These are phyloP conservation scores for Patella ulyssiponensis DNA, from an alignment of 2,888 invertebrate genomes.

Conservation along the genomic window DNA sequence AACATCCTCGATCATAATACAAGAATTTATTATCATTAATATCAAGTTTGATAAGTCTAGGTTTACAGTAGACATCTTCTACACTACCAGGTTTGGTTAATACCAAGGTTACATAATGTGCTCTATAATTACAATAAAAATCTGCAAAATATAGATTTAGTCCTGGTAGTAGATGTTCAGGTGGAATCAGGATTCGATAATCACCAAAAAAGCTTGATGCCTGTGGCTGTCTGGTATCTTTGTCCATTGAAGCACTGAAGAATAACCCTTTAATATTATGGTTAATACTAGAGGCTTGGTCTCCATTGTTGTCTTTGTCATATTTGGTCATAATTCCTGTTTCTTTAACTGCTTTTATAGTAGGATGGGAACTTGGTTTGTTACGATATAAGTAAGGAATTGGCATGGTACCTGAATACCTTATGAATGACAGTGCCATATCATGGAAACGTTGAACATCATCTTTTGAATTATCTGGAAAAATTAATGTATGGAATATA, in stretches of 20 bases:
- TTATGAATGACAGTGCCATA: too few relatives aligned
- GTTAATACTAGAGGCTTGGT: conserved; percentile 19
- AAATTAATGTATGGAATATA: too few relatives aligned
- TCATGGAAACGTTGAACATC: too few relatives aligned
- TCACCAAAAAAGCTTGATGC: conserved; percentile 39
- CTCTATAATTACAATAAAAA: conserved; percentile 67
- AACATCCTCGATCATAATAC: background rate
- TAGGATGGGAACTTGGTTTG: conserved; percentile 8
- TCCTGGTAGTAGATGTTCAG: conserved; percentile 20
- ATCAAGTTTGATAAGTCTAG: conserved; percentile 28
- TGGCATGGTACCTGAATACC: background rate
- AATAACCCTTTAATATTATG: conserved; percentile 19
- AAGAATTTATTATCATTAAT: conserved; percentile 34
- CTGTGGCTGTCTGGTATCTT: conserved; percentile 37
- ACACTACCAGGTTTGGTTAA: conserved; percentile 31
- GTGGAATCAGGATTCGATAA: conserved; percentile 33
- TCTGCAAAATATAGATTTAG: conserved; percentile 66
- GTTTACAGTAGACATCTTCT: conserved; percentile 31
- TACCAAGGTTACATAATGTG: conserved; percentile 67
- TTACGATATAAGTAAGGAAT: conserved; percentile 18
- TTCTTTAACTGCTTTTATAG: background rate
- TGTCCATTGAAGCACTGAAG: conserved; percentile 14
- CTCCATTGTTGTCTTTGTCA: conserved; percentile 23
- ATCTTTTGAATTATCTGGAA: too few relatives aligned
- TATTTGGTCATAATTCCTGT: conserved; percentile 21